Conservation (phyloP, 2,113 vertebrate species). For the Crotalus helleri region DNA sequence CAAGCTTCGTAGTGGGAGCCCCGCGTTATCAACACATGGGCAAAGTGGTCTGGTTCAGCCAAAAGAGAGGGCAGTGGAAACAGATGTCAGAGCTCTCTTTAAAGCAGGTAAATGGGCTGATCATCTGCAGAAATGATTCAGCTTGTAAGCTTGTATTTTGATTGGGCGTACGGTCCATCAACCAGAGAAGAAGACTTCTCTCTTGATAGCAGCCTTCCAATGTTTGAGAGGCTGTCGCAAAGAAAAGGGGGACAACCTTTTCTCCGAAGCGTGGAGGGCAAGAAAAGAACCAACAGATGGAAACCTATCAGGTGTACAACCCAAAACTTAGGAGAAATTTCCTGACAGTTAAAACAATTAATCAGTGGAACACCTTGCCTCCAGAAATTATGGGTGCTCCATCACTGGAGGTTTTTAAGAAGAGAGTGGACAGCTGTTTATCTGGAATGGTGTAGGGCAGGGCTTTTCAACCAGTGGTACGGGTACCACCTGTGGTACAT, state of each 20-base stretch:
- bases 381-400: no score
- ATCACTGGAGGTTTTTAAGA: no score
- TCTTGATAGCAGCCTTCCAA: neutral
- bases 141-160: neutral
- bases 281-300: neutral
- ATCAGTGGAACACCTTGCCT: no score
- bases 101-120: constrained; percentile 28
- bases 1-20: constrained; percentile 54
- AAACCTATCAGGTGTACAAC: neutral
- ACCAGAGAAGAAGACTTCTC: neutral
- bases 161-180: neutral
- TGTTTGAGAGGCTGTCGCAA: neutral
- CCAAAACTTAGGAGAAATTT: no score
- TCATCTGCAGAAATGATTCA: neutral
- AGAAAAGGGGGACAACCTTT: neutral
- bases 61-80: constrained; percentile 5
- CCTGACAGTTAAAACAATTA: no score
- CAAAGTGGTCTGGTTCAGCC: constrained; percentile 51
- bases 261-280: neutral
- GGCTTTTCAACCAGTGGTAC: no score
- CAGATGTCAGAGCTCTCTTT: constrained; percentile 27
- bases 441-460: no score
- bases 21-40: constrained; percentile 57
- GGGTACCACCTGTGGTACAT: no score
- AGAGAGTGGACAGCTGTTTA: no score